A percentile compares a stretch with the other conserved stretches of the same genome.
phyloP scores from a whole-genome alignment of 2,113 vertebrate species.

The Helogale parvula region DNA sequence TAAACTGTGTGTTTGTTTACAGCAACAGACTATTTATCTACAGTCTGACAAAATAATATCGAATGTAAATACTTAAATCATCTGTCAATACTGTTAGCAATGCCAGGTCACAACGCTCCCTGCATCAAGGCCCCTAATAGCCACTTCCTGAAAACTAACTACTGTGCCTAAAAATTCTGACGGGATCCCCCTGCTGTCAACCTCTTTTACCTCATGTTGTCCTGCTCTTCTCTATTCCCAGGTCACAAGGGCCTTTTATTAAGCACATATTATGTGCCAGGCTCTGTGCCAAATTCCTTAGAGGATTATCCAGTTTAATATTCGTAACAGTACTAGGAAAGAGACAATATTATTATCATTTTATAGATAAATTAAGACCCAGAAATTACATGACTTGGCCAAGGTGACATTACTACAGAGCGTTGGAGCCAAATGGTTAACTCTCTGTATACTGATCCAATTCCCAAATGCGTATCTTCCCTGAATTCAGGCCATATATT shows the following conservation, averaged over 20 bases:
- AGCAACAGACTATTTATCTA: background rate
- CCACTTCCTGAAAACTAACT: background rate
- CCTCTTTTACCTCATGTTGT: background rate
- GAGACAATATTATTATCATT: background rate
- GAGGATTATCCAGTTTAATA: slow-evolving; percentile 21
- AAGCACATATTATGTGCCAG: background rate
- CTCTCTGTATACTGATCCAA: background rate
- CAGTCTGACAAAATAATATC: background rate
- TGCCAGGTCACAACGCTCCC: background rate
- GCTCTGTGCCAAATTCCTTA: background rate
- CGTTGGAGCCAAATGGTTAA: background rate
- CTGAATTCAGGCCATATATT: background rate
- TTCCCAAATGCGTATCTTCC: background rate
- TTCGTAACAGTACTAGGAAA: slow-evolving; percentile 14
- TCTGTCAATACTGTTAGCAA: background rate
- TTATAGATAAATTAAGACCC: slow-evolving; percentile 1
- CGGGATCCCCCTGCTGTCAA: too few species aligned
- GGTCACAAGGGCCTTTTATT: background rate
- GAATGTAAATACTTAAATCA: background rate
- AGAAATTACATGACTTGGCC: background rate
- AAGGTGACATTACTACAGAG: background rate
- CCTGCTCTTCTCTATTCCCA: background rate
- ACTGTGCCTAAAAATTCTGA: background rate
- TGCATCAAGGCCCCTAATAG: background rate
- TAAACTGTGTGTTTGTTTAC: background rate